Conservation (phyloP, 2,888 invertebrate species). For the Poecilus cupreus region DNA sequence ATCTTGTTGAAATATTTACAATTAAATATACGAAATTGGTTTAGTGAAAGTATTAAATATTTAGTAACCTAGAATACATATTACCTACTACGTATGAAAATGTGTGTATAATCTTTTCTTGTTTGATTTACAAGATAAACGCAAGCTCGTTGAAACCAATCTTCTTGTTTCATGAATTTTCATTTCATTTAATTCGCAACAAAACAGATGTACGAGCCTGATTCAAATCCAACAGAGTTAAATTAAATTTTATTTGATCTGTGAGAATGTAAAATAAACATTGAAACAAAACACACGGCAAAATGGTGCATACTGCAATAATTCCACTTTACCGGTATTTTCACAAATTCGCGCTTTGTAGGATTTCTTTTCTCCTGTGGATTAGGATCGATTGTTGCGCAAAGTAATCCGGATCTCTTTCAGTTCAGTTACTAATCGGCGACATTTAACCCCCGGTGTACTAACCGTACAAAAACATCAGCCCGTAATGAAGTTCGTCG, state of each 20-base stretch:
- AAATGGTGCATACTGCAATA: background rate
- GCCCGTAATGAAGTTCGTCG: conserved; percentile 12
- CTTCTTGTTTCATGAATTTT: conserved; percentile 5
- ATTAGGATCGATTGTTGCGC: conserved; percentile 1
- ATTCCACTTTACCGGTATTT: background rate
- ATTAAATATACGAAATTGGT: too few relatives aligned
- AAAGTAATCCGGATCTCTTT: conserved; percentile 15
- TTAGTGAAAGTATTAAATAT: too few relatives aligned
- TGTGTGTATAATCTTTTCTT: too few relatives aligned
- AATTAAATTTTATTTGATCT: conserved; percentile 13
- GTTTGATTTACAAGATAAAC: background rate
- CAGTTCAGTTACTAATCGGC: conserved; percentile 5
- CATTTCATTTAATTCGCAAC: background rate
- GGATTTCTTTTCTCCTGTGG: background rate
- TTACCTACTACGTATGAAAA: too few relatives aligned
- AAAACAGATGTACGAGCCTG: background rate
- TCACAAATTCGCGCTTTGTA: background rate
- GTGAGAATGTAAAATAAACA: background rate
- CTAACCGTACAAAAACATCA: background rate
- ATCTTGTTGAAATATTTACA: too few relatives aligned
- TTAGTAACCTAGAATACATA: too few relatives aligned
- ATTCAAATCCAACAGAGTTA: background rate
- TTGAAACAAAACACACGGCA: background rate
- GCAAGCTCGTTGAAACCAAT: background rate
- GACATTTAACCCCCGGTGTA: conserved; percentile 20